phyloP scores from a whole-genome alignment of 2,113 vertebrate genomes.

The Ardeotis arabs region DNA sequence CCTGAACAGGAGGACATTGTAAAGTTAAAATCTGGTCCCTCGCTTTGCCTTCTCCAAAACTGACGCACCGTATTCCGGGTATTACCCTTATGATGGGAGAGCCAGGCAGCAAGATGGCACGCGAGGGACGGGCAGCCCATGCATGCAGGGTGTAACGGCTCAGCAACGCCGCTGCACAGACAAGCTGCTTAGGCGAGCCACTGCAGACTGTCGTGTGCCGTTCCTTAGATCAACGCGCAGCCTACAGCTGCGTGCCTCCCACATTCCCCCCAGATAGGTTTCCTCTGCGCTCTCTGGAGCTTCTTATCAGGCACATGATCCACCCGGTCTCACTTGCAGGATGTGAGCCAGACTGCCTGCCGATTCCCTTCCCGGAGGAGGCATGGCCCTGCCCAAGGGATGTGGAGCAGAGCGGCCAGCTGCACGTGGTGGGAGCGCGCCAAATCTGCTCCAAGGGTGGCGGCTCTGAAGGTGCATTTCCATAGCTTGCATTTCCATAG shows the following conservation, averaged over 20 bases:
- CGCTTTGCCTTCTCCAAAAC: not conserved
- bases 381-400: not conserved
- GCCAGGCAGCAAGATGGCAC: not conserved
- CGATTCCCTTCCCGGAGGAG: not conserved
- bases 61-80: not conserved
- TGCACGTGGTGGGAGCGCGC: not conserved
- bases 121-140: not conserved
- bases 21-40: not conserved
- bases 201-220: not conserved
- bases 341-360: not conserved
- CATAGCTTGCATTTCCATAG: constrained; percentile 44
- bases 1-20: not conserved
- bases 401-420: not conserved
- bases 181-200: not conserved
- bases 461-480: constrained; percentile 41
- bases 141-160: not conserved
- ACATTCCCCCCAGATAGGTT: not conserved
- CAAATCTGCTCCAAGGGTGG: constrained; percentile 2
- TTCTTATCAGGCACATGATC: not conserved
- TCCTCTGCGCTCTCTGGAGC: not conserved
- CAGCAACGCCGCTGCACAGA: not conserved
- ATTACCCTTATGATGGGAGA: not conserved
- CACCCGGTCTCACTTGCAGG: not conserved
- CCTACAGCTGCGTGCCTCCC: not conserved
- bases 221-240: not conserved